Evolutionary conservation across 2,113 vertebrate species (phyloP), one percentile per base, ranked within the genome.

Genomic region (Phylloscopus trochilus): DNA sequence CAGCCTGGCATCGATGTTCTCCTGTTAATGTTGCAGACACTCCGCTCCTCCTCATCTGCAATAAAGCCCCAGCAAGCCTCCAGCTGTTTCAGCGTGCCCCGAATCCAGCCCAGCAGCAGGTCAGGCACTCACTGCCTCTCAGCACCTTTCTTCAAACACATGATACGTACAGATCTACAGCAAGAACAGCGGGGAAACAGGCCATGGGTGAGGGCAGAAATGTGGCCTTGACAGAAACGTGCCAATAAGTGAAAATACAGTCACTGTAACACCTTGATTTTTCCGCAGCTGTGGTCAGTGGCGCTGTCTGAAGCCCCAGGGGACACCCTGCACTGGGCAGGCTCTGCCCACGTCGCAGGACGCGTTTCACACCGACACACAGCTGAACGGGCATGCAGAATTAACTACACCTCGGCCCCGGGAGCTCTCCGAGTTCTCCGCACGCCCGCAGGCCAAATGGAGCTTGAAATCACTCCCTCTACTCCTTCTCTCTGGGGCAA

Each of bases 311-410:
- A 81, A 92, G 64, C 49, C 60, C 74, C 74, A 37, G 66, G 56
- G 66, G n/a, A 52, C 41, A 6, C 3, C 0, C 58, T 21, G 80
- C 35, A 14, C 12, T 2, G 33, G 24, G 89, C 87, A 68, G 68
- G 82, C 30, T 35, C 78, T 44, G 76, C 58, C 74, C 69, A 17
- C 6, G 1, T 37, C 85, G 74, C 91, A 28, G 84, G 68, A 81
- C 59, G 77, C 13, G 0, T 67, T 92, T 90, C 87, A 96, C 85
- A 58, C 2, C 24, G 66, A 90, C 79, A 92, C 82, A 95, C 55
- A 91, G 75, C 84, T 76, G 89, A 79, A 93, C 4, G 9, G 83
- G 85, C 96, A 97, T 97, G 97, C 96, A 97, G 89, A 73, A 90
- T 66, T 62, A 87, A 93, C 90, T 69, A 93, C 81, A 83, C 87